These are phyloP conservation scores for Gobiocypris rarus DNA, from an alignment of 2,113 vertebrate species.

Conservation along the genomic window DNA sequence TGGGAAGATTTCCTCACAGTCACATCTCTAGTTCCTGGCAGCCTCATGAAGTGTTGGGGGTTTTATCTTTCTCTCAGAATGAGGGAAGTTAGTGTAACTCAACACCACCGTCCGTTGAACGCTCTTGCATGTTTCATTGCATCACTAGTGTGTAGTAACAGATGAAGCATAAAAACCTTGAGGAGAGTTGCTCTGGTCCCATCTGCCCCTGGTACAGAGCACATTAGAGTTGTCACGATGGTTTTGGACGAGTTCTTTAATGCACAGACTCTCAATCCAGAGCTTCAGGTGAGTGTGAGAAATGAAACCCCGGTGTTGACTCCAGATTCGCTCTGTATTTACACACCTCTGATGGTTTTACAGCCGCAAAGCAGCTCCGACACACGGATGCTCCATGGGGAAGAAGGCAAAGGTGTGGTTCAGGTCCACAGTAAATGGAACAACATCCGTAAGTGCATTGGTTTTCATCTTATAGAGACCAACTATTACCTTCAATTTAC, in stretches of 20 bases:
- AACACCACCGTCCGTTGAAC: not conserved
- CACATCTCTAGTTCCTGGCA: too few species aligned
- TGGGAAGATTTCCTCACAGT: too few species aligned
- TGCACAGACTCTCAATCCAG: too few species aligned
- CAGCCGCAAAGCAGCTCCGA: not conserved
- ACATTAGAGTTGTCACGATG: not conserved
- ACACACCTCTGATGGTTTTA: not conserved
- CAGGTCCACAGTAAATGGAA: conserved; percentile 21
- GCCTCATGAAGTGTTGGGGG: not conserved
- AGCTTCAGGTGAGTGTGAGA: conserved; percentile 15
- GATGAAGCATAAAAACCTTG: not conserved
- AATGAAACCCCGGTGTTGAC: not conserved
- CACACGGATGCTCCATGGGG: not conserved
- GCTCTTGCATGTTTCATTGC: not conserved
- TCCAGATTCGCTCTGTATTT: not conserved
- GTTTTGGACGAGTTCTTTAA: not conserved
- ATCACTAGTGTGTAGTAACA: not conserved
- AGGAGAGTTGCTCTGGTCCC: too few species aligned
- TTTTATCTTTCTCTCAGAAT: conserved; percentile 2
- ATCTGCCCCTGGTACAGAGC: too few species aligned
- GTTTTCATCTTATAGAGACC: too few species aligned
- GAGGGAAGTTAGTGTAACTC: not conserved
- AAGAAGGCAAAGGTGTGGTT: not conserved
- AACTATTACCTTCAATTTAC: too few species aligned
- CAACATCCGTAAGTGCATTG: not conserved